Conservation (phyloP, 1,140 invertebrate genomes). For the Gonatopus flavifemur region DNA sequence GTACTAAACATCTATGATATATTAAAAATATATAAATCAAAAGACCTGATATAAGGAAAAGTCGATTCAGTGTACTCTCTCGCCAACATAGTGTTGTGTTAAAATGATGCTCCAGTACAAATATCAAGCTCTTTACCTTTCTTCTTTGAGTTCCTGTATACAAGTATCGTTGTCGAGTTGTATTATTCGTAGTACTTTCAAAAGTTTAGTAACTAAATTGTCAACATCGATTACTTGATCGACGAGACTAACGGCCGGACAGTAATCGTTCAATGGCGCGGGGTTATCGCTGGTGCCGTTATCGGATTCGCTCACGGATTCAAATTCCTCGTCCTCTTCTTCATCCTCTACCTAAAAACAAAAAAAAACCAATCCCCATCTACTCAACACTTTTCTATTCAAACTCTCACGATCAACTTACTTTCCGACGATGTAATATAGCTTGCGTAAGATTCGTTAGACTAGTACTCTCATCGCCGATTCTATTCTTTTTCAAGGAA, state of each 20-base stretch:
- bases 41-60: too few species aligned
- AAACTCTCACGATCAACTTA: constrained; percentile 11
- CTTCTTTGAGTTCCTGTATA: constrained; percentile 64
- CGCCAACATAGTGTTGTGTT: too few species aligned
- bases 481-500: constrained; percentile 27
- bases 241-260: constrained; percentile 59
- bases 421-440: constrained; percentile 50
- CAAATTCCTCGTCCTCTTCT: constrained; percentile 51
- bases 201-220: constrained; percentile 71
- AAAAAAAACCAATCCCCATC: background rate
- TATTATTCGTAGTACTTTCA: constrained; percentile 73
- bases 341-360: constrained; percentile 48
- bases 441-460: constrained; percentile 53
- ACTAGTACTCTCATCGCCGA: constrained; percentile 47
- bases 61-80: too few species aligned
- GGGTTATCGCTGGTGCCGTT: constrained; percentile 41
- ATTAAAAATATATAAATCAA: too few species aligned
- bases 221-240: constrained; percentile 77
- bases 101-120: too few species aligned
- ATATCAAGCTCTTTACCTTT: too few species aligned
- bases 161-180: constrained; percentile 69
- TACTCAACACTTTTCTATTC: too few species aligned
- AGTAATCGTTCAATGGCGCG: constrained; percentile 44
- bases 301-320: constrained; percentile 51
- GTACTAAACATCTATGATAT: too few species aligned